These are phyloP conservation scores for Araneus ventricosus DNA, from an alignment of 1,140 invertebrate species.

Conservation along the genomic window DNA sequence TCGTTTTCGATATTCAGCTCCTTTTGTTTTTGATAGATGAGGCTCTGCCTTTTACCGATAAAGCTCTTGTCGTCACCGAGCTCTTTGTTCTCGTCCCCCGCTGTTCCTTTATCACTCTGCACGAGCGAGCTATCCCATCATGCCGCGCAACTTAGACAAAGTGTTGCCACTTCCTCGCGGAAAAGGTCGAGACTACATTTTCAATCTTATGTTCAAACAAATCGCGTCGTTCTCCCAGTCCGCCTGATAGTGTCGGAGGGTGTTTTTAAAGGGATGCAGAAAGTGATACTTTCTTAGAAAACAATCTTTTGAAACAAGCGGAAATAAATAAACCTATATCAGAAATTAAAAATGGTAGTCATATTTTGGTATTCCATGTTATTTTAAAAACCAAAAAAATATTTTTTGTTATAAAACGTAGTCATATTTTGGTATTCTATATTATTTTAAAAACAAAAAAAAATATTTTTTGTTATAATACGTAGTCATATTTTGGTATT, in stretches of 20 bases:
- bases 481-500: too few relatives aligned
- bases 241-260: background rate
- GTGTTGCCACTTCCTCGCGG: background rate
- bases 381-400: too few relatives aligned
- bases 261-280: background rate
- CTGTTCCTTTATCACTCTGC: slow-evolving; percentile 20
- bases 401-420: too few relatives aligned
- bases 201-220: slow-evolving; percentile 9
- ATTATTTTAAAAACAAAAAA: too few relatives aligned
- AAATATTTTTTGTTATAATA: too few relatives aligned
- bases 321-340: background rate
- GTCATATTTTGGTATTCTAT: too few relatives aligned
- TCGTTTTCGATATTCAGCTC: slow-evolving; percentile 28
- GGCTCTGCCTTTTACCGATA: slow-evolving; percentile 31
- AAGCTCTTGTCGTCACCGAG: slow-evolving; percentile 33
- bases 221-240: background rate
- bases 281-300: background rate
- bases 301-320: background rate
- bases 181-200: background rate
- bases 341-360: too few relatives aligned
- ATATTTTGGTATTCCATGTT: too few relatives aligned
- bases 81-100: slow-evolving; percentile 5
- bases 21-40: slow-evolving; percentile 58
- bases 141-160: background rate
- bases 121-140: background rate